Evolutionary conservation across 1,140 invertebrate species (phyloP), one percentile per base, ranked within the genome.

Genomic region (Potamilus streckersoni): DNA sequence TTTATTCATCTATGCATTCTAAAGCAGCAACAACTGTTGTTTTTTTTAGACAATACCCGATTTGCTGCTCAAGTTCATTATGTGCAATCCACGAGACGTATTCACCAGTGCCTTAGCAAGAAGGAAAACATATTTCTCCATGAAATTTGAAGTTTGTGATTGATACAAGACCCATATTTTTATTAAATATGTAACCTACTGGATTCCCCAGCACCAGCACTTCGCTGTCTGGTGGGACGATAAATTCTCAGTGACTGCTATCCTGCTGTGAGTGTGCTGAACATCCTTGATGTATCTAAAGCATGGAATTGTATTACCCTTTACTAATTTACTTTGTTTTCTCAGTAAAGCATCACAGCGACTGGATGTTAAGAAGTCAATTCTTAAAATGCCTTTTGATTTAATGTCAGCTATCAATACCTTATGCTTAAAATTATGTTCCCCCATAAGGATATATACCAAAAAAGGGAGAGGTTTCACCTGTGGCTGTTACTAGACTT

Each of bases 61-160:
- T 38, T 38, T 3, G 38, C 4, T 8, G 8, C 38, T 38, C 38
- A 38, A 6, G 8, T 1, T 38, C 38, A 38, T 8, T 38, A 38
- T 6, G 38, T 3, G 38, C 4, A 77, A 49, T n/a, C 55, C 75
- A 19, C 56, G 60, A n/a, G 49, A 3, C 12, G 66, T 23, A 4
- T 57, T 61, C 11, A 69, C 60, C 11, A 75, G 49, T 57, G 67
- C 66, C 57, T 61, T 75, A 17, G 73, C 66, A 0, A 75, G 31
- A n/a, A 75, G n/a, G n/a, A 75, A 2, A 17, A 31, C 59, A 60
- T 31, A 58, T 23, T 64, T 69, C 20, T 69, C 73, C n/a, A 69
- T 20, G 19, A 69, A 64, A n/a, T 15, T 16, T 17, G 57, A 12
- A 20, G 8, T 16, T 16, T 2, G 8, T 49, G 61, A 23, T 55